Evolutionary conservation across 2,113 vertebrate genomes (phyloP).

Genomic region (Pseudopodoces humilis): DNA sequence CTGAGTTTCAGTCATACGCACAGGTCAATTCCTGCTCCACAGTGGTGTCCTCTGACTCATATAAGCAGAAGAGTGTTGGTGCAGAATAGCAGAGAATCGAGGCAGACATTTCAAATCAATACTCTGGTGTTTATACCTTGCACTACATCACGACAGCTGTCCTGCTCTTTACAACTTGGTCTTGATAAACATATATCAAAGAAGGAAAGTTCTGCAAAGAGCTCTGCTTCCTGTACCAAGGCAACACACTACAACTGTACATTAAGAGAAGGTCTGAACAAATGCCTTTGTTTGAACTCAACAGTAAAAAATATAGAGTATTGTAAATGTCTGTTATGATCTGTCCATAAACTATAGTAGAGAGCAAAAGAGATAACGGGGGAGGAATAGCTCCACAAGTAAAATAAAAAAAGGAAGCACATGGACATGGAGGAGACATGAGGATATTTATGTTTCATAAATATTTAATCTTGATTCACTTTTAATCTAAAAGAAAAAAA

Average conservation of each 20-base stretch:
- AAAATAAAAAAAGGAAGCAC: neutral
- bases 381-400: neutral
- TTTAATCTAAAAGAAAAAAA: constrained; percentile 27
- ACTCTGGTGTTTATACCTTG: neutral
- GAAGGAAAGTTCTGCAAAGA: neutral
- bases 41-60: rapidly evolving
- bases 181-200: neutral
- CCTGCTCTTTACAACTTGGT: neutral
- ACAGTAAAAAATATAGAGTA: neutral
- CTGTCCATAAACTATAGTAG: neutral
- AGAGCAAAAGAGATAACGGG: neutral
- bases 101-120: neutral
- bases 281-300: neutral
- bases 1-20: rapidly evolving
- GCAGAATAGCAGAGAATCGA: neutral
- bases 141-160: neutral
- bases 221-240: neutral
- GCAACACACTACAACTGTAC: neutral
- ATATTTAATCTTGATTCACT: constrained; percentile 30
- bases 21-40: rapidly evolving
- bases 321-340: neutral
- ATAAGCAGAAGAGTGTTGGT: neutral
- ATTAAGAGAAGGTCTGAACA: neutral
- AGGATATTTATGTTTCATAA: constrained; percentile 30
- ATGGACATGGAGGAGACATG: neutral